Percentiles rank a stretch among this genome's conserved stretches.
These are phyloP conservation scores for Cecropterus lyciades DNA, from an alignment of 1,140 invertebrate species.

Conservation along the genomic window DNA sequence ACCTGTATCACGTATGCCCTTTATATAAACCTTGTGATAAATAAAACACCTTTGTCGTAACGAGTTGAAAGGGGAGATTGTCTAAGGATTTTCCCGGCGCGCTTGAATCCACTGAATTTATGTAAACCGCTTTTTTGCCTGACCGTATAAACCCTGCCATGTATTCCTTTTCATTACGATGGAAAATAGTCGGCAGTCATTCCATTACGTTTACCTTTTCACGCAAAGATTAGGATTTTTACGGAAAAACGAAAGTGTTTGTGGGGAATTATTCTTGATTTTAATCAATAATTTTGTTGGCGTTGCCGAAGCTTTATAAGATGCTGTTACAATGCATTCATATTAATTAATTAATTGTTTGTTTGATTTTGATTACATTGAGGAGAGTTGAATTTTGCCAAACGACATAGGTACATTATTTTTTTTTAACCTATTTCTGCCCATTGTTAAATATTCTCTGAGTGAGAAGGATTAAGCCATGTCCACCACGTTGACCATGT, in stretches of 20 bases:
- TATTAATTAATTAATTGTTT: too few species aligned
- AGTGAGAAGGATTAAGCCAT: too few species aligned
- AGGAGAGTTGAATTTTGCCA: too few species aligned
- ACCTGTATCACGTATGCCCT: conserved; percentile 22
- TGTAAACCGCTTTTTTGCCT: conserved; percentile 44
- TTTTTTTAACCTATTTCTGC: too few species aligned
- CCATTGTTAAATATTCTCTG: too few species aligned
- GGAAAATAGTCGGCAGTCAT: conserved; percentile 17
- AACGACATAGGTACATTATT: too few species aligned
- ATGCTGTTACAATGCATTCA: too few species aligned
- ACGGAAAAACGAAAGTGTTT: conserved; percentile 2
- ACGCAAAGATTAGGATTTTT: conserved; percentile 12
- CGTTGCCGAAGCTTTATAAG: too few species aligned
- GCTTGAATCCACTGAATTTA: conserved; percentile 46
- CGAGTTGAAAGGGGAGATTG: conserved; percentile 48
- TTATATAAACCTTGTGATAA: conserved; percentile 39
- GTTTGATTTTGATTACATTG: too few species aligned
- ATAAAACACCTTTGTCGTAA: conserved; percentile 40
- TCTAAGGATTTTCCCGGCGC: conserved; percentile 40
- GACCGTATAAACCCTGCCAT: conserved; percentile 14
- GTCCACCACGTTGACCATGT: too few species aligned
- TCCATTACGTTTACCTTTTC: conserved; percentile 16
- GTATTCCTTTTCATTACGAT: conserved; percentile 26
- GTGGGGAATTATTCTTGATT: background rate
- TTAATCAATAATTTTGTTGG: background rate